These are phyloP conservation scores for Rhabdornis inornatus DNA, from an alignment of 2,113 vertebrate genomes.

Conservation along the genomic window DNA sequence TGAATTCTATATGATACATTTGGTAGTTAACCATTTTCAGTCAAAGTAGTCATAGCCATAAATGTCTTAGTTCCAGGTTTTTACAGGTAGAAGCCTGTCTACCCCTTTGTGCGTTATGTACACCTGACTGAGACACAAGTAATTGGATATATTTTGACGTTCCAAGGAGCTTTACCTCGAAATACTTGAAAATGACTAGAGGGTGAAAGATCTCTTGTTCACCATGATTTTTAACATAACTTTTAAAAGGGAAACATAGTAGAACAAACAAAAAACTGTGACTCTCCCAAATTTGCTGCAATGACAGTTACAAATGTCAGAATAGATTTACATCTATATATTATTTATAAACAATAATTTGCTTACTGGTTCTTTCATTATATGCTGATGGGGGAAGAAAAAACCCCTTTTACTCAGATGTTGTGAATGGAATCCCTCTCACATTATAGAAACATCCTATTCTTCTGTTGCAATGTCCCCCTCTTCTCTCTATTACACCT, in stretches of 20 bases:
- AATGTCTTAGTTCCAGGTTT: neutral
- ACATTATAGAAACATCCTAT: neutral
- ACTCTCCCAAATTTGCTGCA: neutral
- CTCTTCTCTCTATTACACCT: neutral
- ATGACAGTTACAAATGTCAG: neutral
- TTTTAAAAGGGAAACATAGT: neutral
- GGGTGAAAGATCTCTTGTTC: neutral
- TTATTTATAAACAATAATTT: neutral
- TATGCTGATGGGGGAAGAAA: neutral
- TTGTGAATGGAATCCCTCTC: neutral
- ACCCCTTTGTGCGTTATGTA: neutral
- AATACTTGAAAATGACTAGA: neutral
- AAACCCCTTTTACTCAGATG: neutral
- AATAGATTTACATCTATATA: neutral
- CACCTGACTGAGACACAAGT: neutral
- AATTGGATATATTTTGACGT: neutral
- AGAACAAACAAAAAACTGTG: neutral
- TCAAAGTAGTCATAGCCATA: neutral
- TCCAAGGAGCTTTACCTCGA: neutral
- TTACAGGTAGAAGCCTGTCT: neutral
- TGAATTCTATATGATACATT: neutral
- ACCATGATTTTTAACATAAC: neutral
- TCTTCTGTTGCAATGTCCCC: neutral
- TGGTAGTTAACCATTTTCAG: neutral
- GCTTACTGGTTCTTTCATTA: neutral